Percentiles rank a stretch among this genome's conserved stretches.
These are phyloP conservation scores for Poecilia picta DNA, from an alignment of 2,797 vertebrate species.

Conservation along the genomic window DNA sequence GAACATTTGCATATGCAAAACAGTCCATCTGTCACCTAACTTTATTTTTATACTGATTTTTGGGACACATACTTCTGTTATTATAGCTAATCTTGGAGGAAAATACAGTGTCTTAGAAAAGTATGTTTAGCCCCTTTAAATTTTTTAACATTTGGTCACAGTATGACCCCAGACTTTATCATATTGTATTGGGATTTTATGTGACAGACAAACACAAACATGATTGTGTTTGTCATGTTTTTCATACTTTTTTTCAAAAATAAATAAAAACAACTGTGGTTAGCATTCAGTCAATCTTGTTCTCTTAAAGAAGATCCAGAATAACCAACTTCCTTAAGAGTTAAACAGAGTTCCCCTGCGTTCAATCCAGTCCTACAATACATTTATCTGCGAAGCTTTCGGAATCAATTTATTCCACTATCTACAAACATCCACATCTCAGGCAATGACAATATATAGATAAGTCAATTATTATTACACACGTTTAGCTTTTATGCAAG, in stretches of 20 bases:
- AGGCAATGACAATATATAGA: background rate
- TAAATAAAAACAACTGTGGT: background rate
- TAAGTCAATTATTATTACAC: background rate
- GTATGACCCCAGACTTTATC: background rate
- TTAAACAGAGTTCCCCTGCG: no score
- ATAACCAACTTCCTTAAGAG: background rate
- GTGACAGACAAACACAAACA: background rate
- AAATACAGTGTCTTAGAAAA: background rate
- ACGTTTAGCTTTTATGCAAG: background rate
- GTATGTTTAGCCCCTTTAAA: background rate
- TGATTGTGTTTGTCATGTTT: background rate
- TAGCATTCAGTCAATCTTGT: background rate
- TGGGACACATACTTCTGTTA: slow-evolving; percentile 5
- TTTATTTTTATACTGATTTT: slow-evolving; percentile 36
- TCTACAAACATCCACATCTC: background rate
- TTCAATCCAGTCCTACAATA: background rate
- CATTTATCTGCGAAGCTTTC: background rate
- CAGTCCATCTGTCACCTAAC: slow-evolving; percentile 60
- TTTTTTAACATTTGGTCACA: background rate
- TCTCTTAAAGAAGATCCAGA: background rate
- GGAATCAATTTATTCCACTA: no score
- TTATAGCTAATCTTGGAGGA: background rate
- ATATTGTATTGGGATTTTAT: background rate
- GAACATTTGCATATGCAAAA: slow-evolving; percentile 68
- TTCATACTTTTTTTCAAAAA: no score